Evolutionary conservation across 1,140 invertebrate genomes (phyloP), one percentile per base, ranked within the genome.

Genomic region (Lasioglossum albipes): DNA sequence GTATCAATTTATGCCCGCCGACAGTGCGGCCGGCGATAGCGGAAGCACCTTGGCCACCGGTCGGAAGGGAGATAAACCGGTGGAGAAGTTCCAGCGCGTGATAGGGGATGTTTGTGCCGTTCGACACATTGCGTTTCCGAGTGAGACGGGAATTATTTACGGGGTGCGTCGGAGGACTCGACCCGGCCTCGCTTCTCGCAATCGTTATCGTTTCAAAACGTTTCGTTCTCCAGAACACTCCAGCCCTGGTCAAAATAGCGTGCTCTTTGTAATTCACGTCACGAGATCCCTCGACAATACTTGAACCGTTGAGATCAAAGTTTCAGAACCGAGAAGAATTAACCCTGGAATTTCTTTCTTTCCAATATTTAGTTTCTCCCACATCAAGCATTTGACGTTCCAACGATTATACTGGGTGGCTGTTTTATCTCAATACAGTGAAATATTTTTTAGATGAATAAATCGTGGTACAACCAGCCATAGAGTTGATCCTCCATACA

Each of bases 1-100:
- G 91, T 93, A 92, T 92, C 91, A 93, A 93, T 92, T 93, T 91
- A 91, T 92, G 89, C 90, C 83, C 62, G 87, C 87, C 89, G 85
- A 89, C 88, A 84, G 73, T 72, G 83, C 70, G 71, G 76, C 70
- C 75, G 62, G 66, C 81, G 85, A 88, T 88, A 90, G 73, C 81
- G 84, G 87, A 89, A 89, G 87, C 89, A 87, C 83, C 85, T 84
- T 69, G 61, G 66, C 80, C 74, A 73, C 75, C 74, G 61, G 62
- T 64, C 67, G 77, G 74, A 80, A 83, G 64, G 65, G 75, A 71
- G 81, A 87, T 85, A 87, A 87, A 87, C 67, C 57, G 82, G 42
- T 42, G 70, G n/a, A 76, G 77, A 71, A 82, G 75, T 62, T 77
- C 76, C 68, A 72, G 59, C 71, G 71, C 45, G 71, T 66, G 72